Evolutionary conservation across 2,888 invertebrate species (phyloP).

Genomic region (Heterodera filipjevi): DNA sequence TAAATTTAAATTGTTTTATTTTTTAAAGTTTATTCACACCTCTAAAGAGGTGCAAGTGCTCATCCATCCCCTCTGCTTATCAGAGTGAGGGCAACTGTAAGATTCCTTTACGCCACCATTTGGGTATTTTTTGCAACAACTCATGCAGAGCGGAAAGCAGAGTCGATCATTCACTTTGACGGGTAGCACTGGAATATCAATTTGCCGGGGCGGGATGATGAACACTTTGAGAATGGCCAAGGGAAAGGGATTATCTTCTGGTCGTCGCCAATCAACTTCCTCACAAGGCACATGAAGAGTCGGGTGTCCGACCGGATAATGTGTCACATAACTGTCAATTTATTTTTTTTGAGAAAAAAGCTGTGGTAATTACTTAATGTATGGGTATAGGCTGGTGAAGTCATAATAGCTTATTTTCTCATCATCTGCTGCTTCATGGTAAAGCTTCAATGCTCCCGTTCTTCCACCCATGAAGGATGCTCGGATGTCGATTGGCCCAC

Average conservation of each 20-base stretch:
- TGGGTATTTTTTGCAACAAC: background rate
- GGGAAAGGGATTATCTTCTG: background rate
- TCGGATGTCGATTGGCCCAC: background rate
- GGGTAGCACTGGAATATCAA: background rate
- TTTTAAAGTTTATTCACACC: too few species aligned
- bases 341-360: too few species aligned
- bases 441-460: background rate
- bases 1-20: background rate
- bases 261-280: background rate
- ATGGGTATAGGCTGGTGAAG: background rate
- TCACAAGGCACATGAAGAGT: background rate
- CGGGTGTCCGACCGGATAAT: background rate
- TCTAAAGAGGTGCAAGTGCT: background rate
- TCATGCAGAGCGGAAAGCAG: background rate
- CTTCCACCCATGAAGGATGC: background rate
- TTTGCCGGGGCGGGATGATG: background rate
- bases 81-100: background rate
- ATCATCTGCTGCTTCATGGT: background rate
- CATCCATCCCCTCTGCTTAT: background rate
- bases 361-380: background rate
- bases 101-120: background rate
- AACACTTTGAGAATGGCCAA: background rate
- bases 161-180: background rate
- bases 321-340: background rate
- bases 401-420: conserved; percentile 1